phyloP scores from a whole-genome alignment of 2,797 vertebrate genomes.

The Echiichthys vipera region DNA sequence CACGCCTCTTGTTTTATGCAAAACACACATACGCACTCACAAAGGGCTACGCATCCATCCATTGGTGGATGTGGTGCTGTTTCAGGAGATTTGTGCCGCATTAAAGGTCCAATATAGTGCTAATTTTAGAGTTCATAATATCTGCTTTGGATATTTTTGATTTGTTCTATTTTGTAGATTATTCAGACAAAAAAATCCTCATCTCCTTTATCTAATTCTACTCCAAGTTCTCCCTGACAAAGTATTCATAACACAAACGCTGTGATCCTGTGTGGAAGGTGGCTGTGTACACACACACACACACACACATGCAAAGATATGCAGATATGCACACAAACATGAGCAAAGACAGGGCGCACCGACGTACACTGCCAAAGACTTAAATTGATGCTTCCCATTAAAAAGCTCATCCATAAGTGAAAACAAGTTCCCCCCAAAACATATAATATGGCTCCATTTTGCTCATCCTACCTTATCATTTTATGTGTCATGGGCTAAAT shows the following conservation, averaged over 20 bases:
- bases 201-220: not conserved
- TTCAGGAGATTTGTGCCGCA: too few relatives aligned
- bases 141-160: too few relatives aligned
- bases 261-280: not conserved
- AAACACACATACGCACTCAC: not conserved
- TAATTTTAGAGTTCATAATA: too few relatives aligned
- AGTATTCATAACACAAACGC: not conserved
- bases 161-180: too few relatives aligned
- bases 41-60: too few relatives aligned
- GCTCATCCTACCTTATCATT: slow-evolving; percentile 51
- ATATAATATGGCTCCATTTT: slow-evolving; percentile 11
- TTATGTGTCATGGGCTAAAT: slow-evolving; percentile 32
- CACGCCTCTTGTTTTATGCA: slow-evolving; percentile 53
- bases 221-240: not conserved
- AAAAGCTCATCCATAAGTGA: slow-evolving; percentile 1
- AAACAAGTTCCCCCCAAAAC: slow-evolving; percentile 8
- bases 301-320: not conserved
- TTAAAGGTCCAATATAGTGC: too few relatives aligned
- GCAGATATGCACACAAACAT: slow-evolving; percentile 3
- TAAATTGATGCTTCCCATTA: not conserved
- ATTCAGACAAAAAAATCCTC: too few relatives aligned
- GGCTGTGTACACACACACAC: too few relatives aligned
- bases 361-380: not conserved
- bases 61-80: too few relatives aligned
- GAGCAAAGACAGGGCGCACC: not conserved